These are phyloP conservation scores for Aleiodes alternator DNA, from an alignment of 2,888 invertebrate genomes.

Conservation along the genomic window DNA sequence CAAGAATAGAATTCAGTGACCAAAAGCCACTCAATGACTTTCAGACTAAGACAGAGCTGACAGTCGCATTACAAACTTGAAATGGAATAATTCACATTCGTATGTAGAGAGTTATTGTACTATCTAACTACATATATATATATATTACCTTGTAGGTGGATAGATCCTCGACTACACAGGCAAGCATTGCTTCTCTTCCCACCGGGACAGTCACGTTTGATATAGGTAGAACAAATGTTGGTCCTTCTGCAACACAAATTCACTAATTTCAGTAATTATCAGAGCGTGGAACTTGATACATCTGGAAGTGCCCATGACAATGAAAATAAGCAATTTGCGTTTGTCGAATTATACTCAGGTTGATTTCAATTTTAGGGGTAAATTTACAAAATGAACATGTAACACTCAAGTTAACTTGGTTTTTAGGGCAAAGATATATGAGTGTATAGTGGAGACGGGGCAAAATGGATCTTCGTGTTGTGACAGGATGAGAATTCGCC, in stretches of 20 bases:
- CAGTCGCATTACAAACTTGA: conserved; percentile 19
- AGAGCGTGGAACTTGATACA: background rate
- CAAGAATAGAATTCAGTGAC: background rate
- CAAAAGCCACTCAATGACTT: conserved; percentile 4
- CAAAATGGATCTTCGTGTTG: too few relatives aligned
- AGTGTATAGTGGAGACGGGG: too few relatives aligned
- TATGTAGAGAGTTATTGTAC: too few relatives aligned
- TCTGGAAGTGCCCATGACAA: background rate
- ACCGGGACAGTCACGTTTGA: conserved; percentile 90
- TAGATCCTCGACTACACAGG: conserved; percentile 90
- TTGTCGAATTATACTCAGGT: too few relatives aligned
- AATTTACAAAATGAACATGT: too few relatives aligned
- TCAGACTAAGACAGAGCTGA: background rate
- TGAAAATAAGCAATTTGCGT: too few relatives aligned
- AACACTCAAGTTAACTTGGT: too few relatives aligned
- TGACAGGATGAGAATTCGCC: too few relatives aligned
- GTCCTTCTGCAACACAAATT: conserved; percentile 81
- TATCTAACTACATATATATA: background rate
- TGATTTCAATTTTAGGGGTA: too few relatives aligned
- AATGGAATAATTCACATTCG: background rate
- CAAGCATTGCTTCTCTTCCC: conserved; percentile 88
- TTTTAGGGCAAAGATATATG: too few relatives aligned
- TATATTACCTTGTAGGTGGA: conserved; percentile 86
- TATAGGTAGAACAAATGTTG: conserved; percentile 88
- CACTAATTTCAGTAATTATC: conserved; percentile 38